A percentile compares a stretch with the other conserved stretches of the same genome.
These are phyloP conservation scores for Palythoa grandiflora DNA, from an alignment of 92 coral and sea anemone species.

Conservation along the genomic window DNA sequence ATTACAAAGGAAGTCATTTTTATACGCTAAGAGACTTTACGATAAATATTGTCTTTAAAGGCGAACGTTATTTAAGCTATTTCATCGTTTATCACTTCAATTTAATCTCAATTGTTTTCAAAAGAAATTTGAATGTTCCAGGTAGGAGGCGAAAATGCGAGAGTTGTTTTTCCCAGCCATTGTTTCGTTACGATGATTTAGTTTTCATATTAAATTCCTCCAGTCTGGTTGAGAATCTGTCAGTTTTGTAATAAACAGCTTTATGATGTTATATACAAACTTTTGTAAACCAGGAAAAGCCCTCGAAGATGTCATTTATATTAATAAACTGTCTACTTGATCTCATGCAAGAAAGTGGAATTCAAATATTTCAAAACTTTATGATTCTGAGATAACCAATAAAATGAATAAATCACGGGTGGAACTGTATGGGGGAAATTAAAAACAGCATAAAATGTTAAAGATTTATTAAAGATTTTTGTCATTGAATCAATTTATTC, in stretches of 20 bases:
- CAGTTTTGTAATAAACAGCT: background rate
- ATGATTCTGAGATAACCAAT: background rate
- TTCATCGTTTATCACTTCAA: no score
- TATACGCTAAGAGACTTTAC: no score
- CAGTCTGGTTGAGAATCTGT: background rate
- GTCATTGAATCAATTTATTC: background rate
- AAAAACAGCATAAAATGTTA: background rate
- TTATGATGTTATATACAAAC: background rate
- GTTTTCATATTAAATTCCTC: background rate
- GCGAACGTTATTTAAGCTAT: no score
- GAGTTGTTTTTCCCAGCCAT: no score
- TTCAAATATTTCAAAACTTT: no score
- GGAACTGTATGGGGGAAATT: background rate
- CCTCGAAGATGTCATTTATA: background rate
- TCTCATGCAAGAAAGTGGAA: background rate
- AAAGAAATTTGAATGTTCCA: no score
- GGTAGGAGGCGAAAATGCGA: no score
- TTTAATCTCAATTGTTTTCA: no score
- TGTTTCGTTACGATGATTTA: no score
- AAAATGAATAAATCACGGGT: no score
- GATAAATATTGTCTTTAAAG: no score
- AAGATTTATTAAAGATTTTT: background rate
- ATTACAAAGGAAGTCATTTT: no score
- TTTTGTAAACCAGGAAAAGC: background rate
- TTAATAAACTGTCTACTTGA: background rate